These are phyloP conservation scores for Periphyllus acericola DNA, from an alignment of 2,888 invertebrate genomes.

Conservation along the genomic window DNA sequence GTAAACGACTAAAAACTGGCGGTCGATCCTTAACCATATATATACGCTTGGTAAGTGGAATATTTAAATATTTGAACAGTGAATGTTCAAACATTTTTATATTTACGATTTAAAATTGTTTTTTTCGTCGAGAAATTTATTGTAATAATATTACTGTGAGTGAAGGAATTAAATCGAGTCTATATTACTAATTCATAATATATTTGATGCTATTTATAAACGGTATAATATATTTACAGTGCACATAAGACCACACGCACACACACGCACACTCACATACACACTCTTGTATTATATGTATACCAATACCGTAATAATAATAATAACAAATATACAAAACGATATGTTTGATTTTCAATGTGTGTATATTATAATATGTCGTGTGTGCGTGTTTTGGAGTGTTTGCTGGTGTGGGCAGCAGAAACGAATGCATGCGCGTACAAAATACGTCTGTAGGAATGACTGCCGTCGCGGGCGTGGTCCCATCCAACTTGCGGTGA, in stretches of 20 bases:
- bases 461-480: conserved; percentile 31
- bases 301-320: background rate
- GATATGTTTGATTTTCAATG: conserved; percentile 29
- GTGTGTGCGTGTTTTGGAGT: conserved; percentile 20
- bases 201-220: background rate
- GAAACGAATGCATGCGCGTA: background rate
- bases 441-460: background rate
- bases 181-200: background rate
- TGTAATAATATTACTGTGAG: background rate
- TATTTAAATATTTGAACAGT: too few relatives aligned
- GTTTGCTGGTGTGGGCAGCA: conserved; percentile 36
- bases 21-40: too few relatives aligned
- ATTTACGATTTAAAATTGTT: too few relatives aligned
- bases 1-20: too few relatives aligned
- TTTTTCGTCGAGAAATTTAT: too few relatives aligned
- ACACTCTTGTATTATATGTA: background rate
- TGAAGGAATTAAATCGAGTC: background rate
- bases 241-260: background rate
- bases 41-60: too few relatives aligned
- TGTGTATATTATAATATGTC: background rate
- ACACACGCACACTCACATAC: background rate
- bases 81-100: too few relatives aligned
- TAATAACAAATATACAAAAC: conserved; percentile 46
- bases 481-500: background rate
- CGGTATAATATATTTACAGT: too few relatives aligned